phyloP scores from a whole-genome alignment of 2,888 invertebrate species.

The Thecocarcelia acutangulata region DNA sequence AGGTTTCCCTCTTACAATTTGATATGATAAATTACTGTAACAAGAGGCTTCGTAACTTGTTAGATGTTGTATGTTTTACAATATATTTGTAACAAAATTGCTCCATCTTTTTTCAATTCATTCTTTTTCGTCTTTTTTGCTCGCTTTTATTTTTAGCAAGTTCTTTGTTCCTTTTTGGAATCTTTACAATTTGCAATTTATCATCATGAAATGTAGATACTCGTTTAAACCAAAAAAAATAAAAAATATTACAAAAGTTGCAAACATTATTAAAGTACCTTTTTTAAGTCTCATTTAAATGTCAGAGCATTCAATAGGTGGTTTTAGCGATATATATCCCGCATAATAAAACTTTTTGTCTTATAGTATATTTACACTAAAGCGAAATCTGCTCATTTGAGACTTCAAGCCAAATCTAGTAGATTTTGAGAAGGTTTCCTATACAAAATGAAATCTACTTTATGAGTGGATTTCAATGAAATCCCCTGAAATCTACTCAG shows the following conservation, averaged over 20 bases:
- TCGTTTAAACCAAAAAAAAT: not conserved
- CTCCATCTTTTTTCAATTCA: slow-evolving; percentile 8
- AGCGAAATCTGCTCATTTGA: too few relatives aligned
- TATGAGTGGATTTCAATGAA: too few relatives aligned
- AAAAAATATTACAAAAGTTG: not conserved
- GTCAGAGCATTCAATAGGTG: too few relatives aligned
- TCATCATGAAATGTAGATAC: slow-evolving; percentile 39
- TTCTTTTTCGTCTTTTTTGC: not conserved
- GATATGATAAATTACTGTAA: slow-evolving; percentile 66
- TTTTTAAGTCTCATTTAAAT: too few relatives aligned
- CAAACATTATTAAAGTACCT: too few relatives aligned
- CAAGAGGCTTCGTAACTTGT: slow-evolving; percentile 48
- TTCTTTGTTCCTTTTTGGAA: slow-evolving; percentile 45
- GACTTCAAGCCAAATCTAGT: too few relatives aligned
- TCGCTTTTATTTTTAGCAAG: slow-evolving; percentile 9
- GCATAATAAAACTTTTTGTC: too few relatives aligned
- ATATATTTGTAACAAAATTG: slow-evolving; percentile 31
- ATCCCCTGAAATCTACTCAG: too few relatives aligned
- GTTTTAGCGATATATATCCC: too few relatives aligned
- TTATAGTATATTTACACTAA: too few relatives aligned
- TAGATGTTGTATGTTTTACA: slow-evolving; percentile 19
- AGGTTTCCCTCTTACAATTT: slow-evolving; percentile 57
- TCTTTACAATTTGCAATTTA: slow-evolving; percentile 58
- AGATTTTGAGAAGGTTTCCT: too few relatives aligned
- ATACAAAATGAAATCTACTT: too few relatives aligned